Evolutionary conservation across 2,797 vertebrate genomes (phyloP).

Genomic region (Buceros bicornis): DNA sequence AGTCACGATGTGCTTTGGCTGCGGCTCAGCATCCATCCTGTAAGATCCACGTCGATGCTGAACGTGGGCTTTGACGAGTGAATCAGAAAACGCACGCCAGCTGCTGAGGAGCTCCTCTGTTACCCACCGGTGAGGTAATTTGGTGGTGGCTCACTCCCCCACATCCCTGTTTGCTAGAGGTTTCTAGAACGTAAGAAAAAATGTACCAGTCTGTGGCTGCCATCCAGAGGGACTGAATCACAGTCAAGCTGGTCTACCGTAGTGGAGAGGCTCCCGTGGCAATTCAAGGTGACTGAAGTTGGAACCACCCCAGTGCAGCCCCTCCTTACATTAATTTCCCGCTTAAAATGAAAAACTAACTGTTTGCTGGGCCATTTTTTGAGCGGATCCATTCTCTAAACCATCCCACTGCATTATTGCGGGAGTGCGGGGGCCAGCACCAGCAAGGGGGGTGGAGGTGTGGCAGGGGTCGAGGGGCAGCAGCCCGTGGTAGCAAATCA

Average conservation of each 20-base stretch:
- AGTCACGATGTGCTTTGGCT: not conserved
- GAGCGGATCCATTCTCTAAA: not conserved
- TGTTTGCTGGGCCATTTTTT: not conserved
- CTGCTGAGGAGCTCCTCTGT: not conserved
- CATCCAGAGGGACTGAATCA: not conserved
- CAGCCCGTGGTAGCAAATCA: not conserved
- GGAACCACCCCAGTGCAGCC: not conserved
- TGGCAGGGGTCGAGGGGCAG: not conserved
- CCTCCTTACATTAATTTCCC: not conserved
- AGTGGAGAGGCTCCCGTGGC: not conserved
- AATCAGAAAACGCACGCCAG: not conserved
- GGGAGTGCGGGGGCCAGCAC: not conserved
- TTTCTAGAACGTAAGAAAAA: not conserved
- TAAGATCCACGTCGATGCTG: not conserved
- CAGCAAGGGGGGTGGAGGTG: fast-evolving
- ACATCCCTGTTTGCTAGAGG: not conserved
- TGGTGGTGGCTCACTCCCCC: not conserved
- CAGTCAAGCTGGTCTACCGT: fast-evolving
- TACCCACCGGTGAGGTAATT: not conserved
- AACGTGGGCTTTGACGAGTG: not conserved
- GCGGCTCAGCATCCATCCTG: not conserved
- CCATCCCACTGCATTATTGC: not conserved
- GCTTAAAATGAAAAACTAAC: not conserved
- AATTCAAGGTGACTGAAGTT: not conserved
- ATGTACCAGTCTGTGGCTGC: not conserved